These are phyloP conservation scores for Eulemur rubriventer DNA, from an alignment of 2,797 vertebrate genomes.

Conservation along the genomic window DNA sequence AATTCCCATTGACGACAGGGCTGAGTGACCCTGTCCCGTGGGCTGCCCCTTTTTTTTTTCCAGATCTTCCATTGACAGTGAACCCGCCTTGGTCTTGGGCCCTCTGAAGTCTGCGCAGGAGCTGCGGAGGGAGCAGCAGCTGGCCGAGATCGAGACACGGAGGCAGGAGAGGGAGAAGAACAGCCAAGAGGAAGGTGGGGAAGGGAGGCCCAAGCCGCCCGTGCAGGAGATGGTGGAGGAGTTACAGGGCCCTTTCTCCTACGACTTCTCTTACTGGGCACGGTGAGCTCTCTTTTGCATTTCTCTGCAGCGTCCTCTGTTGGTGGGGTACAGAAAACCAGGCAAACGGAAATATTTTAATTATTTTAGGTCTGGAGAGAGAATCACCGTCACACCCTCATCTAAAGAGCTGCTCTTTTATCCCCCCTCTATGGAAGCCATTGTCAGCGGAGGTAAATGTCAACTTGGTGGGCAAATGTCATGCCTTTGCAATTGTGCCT, in stretches of 20 bases:
- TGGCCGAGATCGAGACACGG: slow-evolving; percentile 91
- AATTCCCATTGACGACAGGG: rapidly evolving
- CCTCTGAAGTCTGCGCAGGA: slow-evolving; percentile 92
- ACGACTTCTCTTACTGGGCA: slow-evolving; percentile 99
- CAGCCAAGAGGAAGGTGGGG: slow-evolving; percentile 82
- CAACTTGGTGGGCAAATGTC: rapidly evolving
- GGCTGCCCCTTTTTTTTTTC: neutral
- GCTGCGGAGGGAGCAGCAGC: slow-evolving; percentile 92
- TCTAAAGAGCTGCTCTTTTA: slow-evolving; percentile 98
- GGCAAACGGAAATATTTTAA: neutral
- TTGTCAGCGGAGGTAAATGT: slow-evolving; percentile 93
- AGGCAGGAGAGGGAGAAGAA: slow-evolving; percentile 91
- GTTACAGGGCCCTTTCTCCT: slow-evolving; percentile 93
- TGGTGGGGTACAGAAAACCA: neutral
- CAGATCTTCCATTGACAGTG: slow-evolving; percentile 98
- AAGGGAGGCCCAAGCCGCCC: slow-evolving; percentile 86
- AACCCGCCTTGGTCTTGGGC: slow-evolving; percentile 96
- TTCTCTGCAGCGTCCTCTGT: neutral
- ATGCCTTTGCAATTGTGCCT: neutral
- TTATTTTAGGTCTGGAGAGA: slow-evolving; percentile 94
- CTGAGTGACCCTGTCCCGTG: rapidly evolving
- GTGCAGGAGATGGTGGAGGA: slow-evolving; percentile 94
- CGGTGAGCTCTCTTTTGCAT: slow-evolving; percentile 83
- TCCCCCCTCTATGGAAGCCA: slow-evolving; percentile 94
- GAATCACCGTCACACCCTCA: slow-evolving; percentile 95